Percentiles rank a stretch among this genome's conserved stretches.
Evolutionary conservation across 2,113 vertebrate genomes (phyloP).

Genomic region (Phodopus roborovskii): DNA sequence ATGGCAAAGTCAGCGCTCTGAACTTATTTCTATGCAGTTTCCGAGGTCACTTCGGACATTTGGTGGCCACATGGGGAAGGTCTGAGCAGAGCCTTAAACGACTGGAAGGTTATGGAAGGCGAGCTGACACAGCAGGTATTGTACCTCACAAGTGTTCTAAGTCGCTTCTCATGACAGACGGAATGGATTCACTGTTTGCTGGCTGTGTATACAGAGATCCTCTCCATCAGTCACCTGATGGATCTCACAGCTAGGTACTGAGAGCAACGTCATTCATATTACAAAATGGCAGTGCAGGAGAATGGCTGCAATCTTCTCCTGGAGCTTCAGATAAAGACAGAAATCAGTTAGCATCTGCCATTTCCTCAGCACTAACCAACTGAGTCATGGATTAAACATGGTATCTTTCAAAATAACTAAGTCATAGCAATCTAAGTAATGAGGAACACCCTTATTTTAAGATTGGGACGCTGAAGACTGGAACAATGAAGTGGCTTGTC

Average conservation of each 20-base stretch:
- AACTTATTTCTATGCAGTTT: not conserved
- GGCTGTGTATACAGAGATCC: not conserved
- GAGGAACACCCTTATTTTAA: not conserved
- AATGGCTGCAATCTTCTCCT: not conserved
- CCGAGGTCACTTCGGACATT: not conserved
- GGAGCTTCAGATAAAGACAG: not conserved
- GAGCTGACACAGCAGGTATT: not conserved
- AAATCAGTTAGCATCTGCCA: not conserved
- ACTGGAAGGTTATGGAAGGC: not conserved
- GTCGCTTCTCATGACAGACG: not conserved
- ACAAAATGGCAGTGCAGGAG: not conserved
- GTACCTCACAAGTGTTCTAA: not conserved
- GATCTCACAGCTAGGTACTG: not conserved
- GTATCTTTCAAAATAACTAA: not conserved
- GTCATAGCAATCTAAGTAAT: not conserved
- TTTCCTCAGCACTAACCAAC: not conserved
- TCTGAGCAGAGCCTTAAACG: not conserved
- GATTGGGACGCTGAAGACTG: not conserved
- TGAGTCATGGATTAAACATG: slow-evolving; percentile 16
- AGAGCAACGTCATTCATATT: not conserved
- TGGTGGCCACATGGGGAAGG: not conserved
- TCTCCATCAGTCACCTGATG: not conserved
- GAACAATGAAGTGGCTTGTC: not conserved
- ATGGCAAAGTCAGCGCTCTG: not conserved
- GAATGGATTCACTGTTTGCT: not conserved